Evolutionary conservation across 2,797 vertebrate genomes (phyloP).

Genomic region (Crocidura indochinensis): DNA sequence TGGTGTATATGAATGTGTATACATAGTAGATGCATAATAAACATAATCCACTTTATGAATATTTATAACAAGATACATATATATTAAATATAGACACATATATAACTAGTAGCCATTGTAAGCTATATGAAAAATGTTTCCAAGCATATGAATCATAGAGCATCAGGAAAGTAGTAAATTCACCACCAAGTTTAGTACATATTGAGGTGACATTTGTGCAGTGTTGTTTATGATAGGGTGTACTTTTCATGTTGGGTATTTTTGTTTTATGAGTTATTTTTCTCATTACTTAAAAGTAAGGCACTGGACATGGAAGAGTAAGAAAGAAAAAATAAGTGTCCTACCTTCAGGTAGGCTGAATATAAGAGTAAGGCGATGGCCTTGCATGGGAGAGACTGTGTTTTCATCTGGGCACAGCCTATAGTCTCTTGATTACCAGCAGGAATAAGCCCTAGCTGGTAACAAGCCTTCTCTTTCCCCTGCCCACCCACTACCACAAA

Average conservation of each 20-base stretch:
- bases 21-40: slow-evolving; percentile 85
- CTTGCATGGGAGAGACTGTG: no score
- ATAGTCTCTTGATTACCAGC: no score
- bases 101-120: slow-evolving; percentile 85
- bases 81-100: slow-evolving; percentile 85
- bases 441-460: no score
- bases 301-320: slow-evolving; percentile 20
- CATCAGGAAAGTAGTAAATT: slow-evolving; percentile 77
- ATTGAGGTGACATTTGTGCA: slow-evolving; percentile 73
- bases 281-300: slow-evolving; percentile 42
- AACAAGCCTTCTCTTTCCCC: no score
- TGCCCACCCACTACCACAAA: no score
- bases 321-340: slow-evolving; percentile 23
- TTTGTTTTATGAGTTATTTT: neutral
- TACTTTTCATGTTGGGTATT: neutral
- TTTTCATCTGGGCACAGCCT: no score
- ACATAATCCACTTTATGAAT: slow-evolving; percentile 87
- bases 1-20: slow-evolving; percentile 87
- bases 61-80: slow-evolving; percentile 87
- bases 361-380: no score
- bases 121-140: slow-evolving; percentile 82
- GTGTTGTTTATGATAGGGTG: slow-evolving; percentile 69
- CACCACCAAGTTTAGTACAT: slow-evolving; percentile 65
- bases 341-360: neutral
- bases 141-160: slow-evolving; percentile 80